A percentile compares a stretch with the other conserved stretches of the same genome.
Conservation (phyloP, 92 coral and sea anemone species). For the Umimayanthus chanpuru region DNA sequence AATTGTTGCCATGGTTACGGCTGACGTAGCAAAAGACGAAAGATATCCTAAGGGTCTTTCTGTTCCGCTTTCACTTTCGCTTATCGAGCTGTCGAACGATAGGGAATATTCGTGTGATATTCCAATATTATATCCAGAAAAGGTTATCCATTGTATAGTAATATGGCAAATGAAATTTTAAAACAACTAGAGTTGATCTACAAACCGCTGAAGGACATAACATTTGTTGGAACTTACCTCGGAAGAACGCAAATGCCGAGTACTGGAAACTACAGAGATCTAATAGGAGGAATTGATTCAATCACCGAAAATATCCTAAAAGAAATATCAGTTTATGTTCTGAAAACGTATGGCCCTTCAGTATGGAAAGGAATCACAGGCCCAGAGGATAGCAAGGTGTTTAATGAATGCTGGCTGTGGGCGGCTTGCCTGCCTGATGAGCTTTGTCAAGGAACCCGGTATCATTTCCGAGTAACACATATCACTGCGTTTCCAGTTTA, state of each 20-base stretch:
- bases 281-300: background rate
- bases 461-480: background rate
- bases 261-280: background rate
- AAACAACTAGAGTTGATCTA: background rate
- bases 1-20: background rate
- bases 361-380: slow-evolving; percentile 28
- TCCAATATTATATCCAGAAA: background rate
- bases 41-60: background rate
- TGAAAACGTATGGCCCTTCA: background rate
- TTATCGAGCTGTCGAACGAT: background rate
- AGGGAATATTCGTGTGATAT: background rate
- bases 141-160: background rate
- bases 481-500: background rate
- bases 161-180: background rate
- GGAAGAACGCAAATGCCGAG: background rate
- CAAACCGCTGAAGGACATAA: background rate
- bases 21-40: background rate
- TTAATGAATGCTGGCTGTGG: background rate
- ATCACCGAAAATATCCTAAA: background rate
- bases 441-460: background rate
- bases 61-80: background rate
- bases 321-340: background rate
- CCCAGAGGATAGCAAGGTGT: background rate
- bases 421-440: background rate
- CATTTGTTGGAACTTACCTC: background rate